Conservation (phyloP, 92 coral and sea anemone genomes). For the Bergia puertoricense region DNA sequence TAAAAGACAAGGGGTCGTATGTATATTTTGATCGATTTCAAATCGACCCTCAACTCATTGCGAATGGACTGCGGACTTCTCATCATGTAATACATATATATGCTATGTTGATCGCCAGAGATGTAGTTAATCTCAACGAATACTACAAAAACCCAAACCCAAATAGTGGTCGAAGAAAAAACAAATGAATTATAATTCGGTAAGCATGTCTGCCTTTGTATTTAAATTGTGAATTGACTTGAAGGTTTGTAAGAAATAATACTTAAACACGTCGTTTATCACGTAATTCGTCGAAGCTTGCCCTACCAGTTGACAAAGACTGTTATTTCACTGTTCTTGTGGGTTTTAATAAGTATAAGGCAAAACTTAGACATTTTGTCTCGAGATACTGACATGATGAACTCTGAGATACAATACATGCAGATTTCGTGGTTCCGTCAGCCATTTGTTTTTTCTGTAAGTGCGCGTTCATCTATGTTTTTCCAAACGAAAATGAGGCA, state of each 20-base stretch:
- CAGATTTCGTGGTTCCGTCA: neutral
- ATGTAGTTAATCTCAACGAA: neutral
- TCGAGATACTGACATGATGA: neutral
- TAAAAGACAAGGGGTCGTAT: neutral
- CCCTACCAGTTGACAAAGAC: neutral
- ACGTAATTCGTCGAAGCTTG: neutral
- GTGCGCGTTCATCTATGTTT: neutral
- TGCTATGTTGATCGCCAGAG: neutral
- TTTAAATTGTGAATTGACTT: neutral
- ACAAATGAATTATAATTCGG: neutral
- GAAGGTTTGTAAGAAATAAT: neutral
- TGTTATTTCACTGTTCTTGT: neutral
- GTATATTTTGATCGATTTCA: too few relatives aligned
- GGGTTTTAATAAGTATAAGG: too few relatives aligned
- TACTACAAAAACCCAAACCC: neutral
- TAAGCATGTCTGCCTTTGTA: conserved; percentile 1
- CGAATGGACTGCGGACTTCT: neutral
- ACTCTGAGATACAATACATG: neutral
- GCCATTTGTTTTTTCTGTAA: neutral
- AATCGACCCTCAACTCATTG: neutral
- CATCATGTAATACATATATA: neutral
- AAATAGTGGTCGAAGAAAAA: neutral
- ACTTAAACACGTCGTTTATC: neutral
- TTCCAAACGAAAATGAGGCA: too few relatives aligned
- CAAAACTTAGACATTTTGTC: neutral